phyloP scores from a whole-genome alignment of 2,113 vertebrate genomes.

The Riparia riparia region DNA sequence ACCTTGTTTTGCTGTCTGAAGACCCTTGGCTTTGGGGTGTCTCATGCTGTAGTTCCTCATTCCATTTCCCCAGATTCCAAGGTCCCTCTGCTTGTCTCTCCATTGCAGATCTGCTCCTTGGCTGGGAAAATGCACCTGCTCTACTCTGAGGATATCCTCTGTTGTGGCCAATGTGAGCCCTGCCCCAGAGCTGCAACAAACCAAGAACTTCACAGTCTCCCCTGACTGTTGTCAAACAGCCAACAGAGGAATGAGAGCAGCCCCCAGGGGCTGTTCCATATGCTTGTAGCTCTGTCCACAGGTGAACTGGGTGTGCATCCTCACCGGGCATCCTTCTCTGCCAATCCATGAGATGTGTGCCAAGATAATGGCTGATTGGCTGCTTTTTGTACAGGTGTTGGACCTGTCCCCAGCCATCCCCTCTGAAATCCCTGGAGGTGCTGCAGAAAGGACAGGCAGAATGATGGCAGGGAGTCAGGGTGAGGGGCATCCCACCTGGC shows the following conservation, averaged over 20 bases:
- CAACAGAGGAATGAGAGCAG: background rate
- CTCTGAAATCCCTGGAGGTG: background rate
- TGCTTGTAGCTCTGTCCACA: background rate
- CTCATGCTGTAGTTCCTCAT: background rate
- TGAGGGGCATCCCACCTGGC: background rate
- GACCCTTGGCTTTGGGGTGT: background rate
- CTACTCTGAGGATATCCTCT: background rate
- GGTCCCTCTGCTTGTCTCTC: background rate
- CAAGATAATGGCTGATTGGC: background rate
- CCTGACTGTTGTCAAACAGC: fast-evolving
- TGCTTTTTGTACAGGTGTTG: background rate
- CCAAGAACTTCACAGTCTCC: background rate
- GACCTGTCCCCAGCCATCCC: background rate
- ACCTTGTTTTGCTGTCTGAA: fast-evolving
- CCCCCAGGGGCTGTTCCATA: fast-evolving
- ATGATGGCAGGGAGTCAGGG: background rate
- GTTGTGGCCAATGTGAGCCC: fast-evolving
- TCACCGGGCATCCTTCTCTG: fast-evolving
- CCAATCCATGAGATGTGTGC: background rate
- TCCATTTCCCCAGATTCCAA: background rate
- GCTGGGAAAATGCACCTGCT: background rate
- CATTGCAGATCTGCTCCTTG: background rate
- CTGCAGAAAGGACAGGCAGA: background rate
- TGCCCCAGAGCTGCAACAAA: background rate
- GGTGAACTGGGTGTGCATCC: background rate